A percentile compares a stretch with the other conserved stretches of the same genome.
Evolutionary conservation across 2,113 vertebrate species (phyloP).

Genomic region (Bagarius yarrelli): DNA sequence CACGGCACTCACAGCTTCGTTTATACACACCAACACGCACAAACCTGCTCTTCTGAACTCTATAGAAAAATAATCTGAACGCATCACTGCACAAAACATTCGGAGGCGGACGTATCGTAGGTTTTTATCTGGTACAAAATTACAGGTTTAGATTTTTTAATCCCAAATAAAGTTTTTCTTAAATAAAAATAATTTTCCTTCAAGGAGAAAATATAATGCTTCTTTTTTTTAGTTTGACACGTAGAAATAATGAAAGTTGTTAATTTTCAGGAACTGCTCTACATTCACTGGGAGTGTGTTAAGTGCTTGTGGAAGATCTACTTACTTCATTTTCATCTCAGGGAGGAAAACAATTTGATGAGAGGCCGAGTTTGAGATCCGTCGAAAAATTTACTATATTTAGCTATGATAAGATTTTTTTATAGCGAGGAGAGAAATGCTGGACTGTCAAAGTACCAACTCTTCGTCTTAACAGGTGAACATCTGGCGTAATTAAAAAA

Average conservation of each 20-base stretch:
- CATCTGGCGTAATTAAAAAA: background rate
- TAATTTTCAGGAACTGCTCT: constrained; percentile 57
- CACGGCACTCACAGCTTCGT: constrained; percentile 66
- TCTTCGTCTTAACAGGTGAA: too few relatives aligned
- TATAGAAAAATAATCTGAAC: constrained; percentile 35
- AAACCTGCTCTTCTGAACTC: constrained; percentile 23
- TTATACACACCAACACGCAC: constrained; percentile 67
- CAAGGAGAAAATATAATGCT: background rate
- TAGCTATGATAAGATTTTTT: background rate
- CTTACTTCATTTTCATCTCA: constrained; percentile 24
- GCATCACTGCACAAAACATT: constrained; percentile 36
- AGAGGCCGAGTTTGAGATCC: background rate
- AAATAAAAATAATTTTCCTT: background rate
- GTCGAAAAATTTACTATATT: background rate
- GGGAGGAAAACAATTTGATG: background rate
- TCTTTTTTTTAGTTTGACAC: background rate
- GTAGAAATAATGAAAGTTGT: constrained; percentile 31
- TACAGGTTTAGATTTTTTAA: background rate
- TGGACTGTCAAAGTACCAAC: too few relatives aligned
- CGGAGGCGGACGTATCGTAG: background rate
- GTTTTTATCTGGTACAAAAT: background rate
- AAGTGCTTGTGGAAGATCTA: constrained; percentile 53
- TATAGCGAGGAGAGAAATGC: too few relatives aligned
- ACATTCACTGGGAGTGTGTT: constrained; percentile 77
- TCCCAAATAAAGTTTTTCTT: background rate